Evolutionary conservation across 2,113 vertebrate genomes (phyloP).

Genomic region (Carassius gibelio): DNA sequence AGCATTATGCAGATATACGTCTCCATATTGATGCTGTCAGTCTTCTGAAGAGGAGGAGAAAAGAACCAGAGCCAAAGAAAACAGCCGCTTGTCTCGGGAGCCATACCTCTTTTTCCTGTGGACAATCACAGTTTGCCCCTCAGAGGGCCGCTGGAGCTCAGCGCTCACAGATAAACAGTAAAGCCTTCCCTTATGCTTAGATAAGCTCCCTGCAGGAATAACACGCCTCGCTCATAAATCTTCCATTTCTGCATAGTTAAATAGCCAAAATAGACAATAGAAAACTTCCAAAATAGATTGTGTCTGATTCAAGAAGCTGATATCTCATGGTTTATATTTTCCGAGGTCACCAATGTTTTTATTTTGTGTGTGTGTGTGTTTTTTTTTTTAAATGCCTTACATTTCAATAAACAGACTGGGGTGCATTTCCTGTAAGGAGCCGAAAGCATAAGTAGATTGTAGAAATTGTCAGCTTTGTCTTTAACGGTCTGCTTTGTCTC

Average conservation of each 20-base stretch:
- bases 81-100: slow-evolving; percentile 29
- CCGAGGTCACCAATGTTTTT: background rate
- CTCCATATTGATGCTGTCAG: background rate
- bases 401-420: background rate
- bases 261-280: background rate
- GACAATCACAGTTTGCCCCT: slow-evolving; percentile 29
- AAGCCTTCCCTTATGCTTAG: slow-evolving; percentile 9
- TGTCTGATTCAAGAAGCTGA: slow-evolving; percentile 7
- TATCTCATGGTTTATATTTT: background rate
- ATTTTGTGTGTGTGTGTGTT: too few species aligned
- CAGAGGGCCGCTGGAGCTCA: slow-evolving; percentile 9
- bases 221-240: slow-evolving; percentile 13
- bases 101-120: slow-evolving; percentile 39
- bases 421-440: background rate
- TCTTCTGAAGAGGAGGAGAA: slow-evolving; percentile 8
- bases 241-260: background rate
- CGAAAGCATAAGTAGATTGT: too few species aligned
- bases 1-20: slow-evolving; percentile 9
- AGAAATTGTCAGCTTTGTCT: too few species aligned
- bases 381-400: background rate
- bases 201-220: slow-evolving; percentile 30
- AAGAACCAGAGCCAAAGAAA: slow-evolving; percentile 45
- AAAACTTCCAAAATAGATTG: background rate
- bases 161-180: slow-evolving; percentile 18
- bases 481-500: too few species aligned